Evolutionary conservation across 2,113 vertebrate species (phyloP), one percentile per base, ranked within the genome.

Genomic region (Lycaon pictus): DNA sequence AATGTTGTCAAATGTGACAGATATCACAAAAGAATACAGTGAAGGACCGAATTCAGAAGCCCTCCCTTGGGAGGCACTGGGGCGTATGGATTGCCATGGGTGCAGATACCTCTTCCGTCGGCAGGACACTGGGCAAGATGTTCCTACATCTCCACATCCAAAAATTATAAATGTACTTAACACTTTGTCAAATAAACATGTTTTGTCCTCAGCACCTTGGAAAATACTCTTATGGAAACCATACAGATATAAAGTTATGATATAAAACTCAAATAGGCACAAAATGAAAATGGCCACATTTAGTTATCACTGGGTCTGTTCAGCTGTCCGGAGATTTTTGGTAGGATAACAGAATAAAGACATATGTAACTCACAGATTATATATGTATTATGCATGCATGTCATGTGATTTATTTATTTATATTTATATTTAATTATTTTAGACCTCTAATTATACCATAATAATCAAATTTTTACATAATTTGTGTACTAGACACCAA

Each of bases 131-230:
- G 53, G 55, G 37, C 23, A 12, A 22, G 60, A 43, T 0, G 19
- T n/a, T 5, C 20, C 2, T 1, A 2, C 2, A 1, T 23, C 29
- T 15, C 1, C 1, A 1, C 32, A 3, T 0, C 19, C 37, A 35
- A 17, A n/a, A 67, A 23, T 23, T 43, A 5, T 5, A 15, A n/a
- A 22, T 8, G 1, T 23, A 27, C 84, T 10, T 25, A 25, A n/a
- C 15, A 10, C 32, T 55, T 15, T 10, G 32, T 55, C 43, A 13
- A 8, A 10, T 53, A 43, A 17, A 48, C 23, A 3, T 0, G 5
- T 10, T 35, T 3, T 48, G 2, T 6, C 3, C 15, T 5, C 2
- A 5, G 25, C 6, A 0, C 5, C 15, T 25, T n/a, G 22, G 8
- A n/a, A 71, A n/a, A 65, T 19, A 17, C 3, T 11, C n/a, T 2